Evolutionary conservation across 2,888 invertebrate species (phyloP), one percentile per base, ranked within the genome.

Genomic region (Eristalinus sepulchralis): DNA sequence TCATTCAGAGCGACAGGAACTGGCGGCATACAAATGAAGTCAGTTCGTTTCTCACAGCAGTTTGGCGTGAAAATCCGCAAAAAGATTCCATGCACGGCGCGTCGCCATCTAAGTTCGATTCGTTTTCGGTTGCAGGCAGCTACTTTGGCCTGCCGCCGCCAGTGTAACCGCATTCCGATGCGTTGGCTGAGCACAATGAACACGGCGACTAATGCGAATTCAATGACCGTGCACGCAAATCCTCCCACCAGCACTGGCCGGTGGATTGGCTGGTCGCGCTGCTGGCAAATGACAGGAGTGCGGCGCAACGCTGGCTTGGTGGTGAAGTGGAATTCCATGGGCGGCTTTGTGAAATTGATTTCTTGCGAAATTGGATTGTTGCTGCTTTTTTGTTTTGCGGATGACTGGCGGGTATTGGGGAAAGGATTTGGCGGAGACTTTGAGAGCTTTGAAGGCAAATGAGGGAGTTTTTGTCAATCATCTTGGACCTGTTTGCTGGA

Each of bases 151-250:
- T 36, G 36, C 39, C n/a, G 39, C 47, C 13, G 39, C 47, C 83
- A 79, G 80, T 80, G 66, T 71, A 84, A 75, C 83, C 75, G 34
- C 83, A 84, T 84, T 84, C 80, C 80, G 39, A 71, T 70, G 70
- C 60, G 68, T 72, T 78, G 36, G 63, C 70, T 63, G 71, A 57
- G 57, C 70, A 71, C 73, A 59, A 63, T 22, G 17, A 62, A 55
- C 39, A 55, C 47, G 60, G 8, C 47, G 17, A 47, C 47, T 6
- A 47, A 17, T 17, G 79, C 70, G 33, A 64, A 83, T 79, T 79
- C 73, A 83, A 75, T 84, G 83, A 75, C 75, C 80, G 75, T 76
- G 62, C 64, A 73, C 68, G 66, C 59, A 59, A 47, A 47, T 47
- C 47, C 47, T 2, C 39, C 39, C 17, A 39, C 39, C 39, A 3